These are phyloP conservation scores for Chrysocyon brachyurus DNA, from an alignment of 2,797 vertebrate species.

Conservation along the genomic window DNA sequence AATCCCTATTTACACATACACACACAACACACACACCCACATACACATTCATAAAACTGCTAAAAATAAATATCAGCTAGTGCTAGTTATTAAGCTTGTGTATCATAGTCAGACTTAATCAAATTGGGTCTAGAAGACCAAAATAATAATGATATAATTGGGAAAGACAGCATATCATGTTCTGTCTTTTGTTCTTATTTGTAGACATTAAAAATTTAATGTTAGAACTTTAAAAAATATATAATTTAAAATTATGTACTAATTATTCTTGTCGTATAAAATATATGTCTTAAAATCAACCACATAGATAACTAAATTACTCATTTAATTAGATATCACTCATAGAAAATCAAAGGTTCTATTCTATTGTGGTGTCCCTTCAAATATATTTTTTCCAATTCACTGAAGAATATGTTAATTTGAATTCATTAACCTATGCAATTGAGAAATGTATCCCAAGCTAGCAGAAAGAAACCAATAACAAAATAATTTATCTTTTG, in stretches of 20 bases:
- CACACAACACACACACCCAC: not conserved
- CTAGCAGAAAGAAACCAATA: conserved; percentile 50
- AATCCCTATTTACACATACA: not conserved
- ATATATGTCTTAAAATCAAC: not conserved
- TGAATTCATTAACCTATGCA: conserved; percentile 48
- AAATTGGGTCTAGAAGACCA: not conserved
- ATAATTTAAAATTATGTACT: not conserved
- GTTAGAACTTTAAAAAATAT: not conserved
- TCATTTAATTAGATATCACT: not conserved
- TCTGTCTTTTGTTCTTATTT: not conserved
- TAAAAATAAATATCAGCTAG: not conserved
- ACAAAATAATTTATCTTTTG: conserved; percentile 54
- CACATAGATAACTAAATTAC: not conserved
- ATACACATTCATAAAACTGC: not conserved
- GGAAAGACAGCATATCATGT: not conserved
- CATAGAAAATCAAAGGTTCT: not conserved
- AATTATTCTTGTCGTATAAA: not conserved
- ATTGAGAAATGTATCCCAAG: conserved; percentile 15
- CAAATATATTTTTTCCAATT: not conserved
- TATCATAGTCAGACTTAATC: not conserved
- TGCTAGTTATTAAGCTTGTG: not conserved
- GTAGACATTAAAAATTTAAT: not conserved
- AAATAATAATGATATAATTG: not conserved
- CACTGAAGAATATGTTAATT: conserved; percentile 45
- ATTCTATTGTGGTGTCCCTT: not conserved